Evolutionary conservation across 2,113 vertebrate species (phyloP).

Genomic region (Engraulis encrasicolus): DNA sequence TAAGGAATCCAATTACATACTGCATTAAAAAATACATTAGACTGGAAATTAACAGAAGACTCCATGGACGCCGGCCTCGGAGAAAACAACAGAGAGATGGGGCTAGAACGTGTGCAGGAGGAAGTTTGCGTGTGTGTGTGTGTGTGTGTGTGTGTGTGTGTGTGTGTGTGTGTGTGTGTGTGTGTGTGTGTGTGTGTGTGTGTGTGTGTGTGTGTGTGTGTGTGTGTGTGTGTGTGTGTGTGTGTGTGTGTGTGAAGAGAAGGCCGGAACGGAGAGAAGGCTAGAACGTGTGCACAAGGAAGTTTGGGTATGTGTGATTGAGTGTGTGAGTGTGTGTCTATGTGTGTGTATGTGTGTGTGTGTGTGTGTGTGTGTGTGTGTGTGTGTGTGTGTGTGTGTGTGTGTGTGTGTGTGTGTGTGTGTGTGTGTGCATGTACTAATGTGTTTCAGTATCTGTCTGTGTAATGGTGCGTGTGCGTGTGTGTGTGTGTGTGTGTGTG

Average conservation of each 20-base stretch:
- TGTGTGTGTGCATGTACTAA: not conserved
- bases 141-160: not conserved
- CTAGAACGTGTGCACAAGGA: no score
- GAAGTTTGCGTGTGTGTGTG: not conserved
- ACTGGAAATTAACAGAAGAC: not conserved
- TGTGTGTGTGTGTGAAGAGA: no score
- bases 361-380: not conserved
- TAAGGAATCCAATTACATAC: not conserved
- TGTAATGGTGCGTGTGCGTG: not conserved
- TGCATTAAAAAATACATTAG: constrained; percentile 16
- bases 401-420: not conserved
- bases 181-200: not conserved
- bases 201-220: not conserved
- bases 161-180: not conserved
- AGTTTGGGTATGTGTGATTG: not conserved
- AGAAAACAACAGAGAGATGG: not conserved
- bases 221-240: not conserved
- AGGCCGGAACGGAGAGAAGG: no score
- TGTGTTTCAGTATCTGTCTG: not conserved
- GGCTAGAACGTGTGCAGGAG: not conserved
- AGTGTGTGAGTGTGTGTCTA: not conserved
- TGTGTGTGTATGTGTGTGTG: not conserved
- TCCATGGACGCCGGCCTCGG: not conserved
- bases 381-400: not conserved
- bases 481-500: not conserved